Conservation (phyloP, 2,113 vertebrate genomes). For the Chloroceryle aenea region DNA sequence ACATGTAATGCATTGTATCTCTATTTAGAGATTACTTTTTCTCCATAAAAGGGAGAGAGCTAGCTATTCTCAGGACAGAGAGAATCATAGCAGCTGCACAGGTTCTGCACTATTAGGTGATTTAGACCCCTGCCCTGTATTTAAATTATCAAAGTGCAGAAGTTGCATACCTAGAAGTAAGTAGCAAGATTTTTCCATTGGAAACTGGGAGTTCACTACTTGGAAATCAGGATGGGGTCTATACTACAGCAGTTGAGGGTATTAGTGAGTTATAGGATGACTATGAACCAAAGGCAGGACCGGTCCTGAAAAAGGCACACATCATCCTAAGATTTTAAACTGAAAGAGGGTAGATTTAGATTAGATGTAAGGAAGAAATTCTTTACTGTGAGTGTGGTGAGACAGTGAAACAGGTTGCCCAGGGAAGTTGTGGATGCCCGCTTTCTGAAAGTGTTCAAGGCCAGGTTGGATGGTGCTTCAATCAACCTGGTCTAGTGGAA, state of each 20-base stretch:
- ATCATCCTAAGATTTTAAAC: background rate
- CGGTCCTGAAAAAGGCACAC: background rate
- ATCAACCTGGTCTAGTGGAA: background rate
- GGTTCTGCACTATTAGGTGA: background rate
- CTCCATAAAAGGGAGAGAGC: slow-evolving; percentile 31
- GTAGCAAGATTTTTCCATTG: background rate
- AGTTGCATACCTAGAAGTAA: background rate
- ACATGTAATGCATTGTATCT: slow-evolving; percentile 23
- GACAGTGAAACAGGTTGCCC: background rate
- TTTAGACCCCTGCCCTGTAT: background rate
- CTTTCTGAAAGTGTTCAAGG: background rate
- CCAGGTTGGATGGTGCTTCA: background rate
- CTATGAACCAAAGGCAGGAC: background rate
- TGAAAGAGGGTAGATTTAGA: background rate
- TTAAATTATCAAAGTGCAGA: background rate
- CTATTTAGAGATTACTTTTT: slow-evolving; percentile 25
- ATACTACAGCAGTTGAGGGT: background rate
- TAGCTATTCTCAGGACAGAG: background rate
- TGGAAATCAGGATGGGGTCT: background rate
- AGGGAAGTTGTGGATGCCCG: background rate
- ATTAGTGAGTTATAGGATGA: background rate
- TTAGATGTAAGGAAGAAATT: background rate
- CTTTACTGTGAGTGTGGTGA: background rate
- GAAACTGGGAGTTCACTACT: background rate
- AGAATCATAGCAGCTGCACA: background rate